Conservation (phyloP, 2,888 invertebrate species). For the Drosophila atripex region DNA sequence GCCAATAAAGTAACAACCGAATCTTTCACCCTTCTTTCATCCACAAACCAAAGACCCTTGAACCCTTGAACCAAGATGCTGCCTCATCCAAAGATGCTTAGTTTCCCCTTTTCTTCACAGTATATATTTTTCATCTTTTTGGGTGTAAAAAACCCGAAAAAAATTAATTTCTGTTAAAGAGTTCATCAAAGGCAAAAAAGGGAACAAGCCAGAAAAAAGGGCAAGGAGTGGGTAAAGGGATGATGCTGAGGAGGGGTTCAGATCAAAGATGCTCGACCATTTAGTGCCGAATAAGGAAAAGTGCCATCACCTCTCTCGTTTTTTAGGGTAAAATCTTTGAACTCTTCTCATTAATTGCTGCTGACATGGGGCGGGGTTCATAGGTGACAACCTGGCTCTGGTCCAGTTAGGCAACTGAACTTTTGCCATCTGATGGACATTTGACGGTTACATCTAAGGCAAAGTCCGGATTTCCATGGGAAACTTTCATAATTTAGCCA, state of each 20-base stretch:
- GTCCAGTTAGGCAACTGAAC: slow-evolving; percentile 59
- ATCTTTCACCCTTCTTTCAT: slow-evolving; percentile 11
- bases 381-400: slow-evolving; percentile 64
- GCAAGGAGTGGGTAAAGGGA: slow-evolving; percentile 47
- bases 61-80: slow-evolving; percentile 32
- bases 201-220: slow-evolving; percentile 12
- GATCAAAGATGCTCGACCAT: slow-evolving; percentile 67
- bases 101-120: slow-evolving; percentile 31
- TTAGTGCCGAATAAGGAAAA: slow-evolving; percentile 15
- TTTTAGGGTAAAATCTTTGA: slow-evolving; percentile 55
- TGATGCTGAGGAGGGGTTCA: slow-evolving; percentile 35
- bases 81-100: slow-evolving; percentile 58
- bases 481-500: slow-evolving; percentile 21
- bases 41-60: slow-evolving; percentile 48
- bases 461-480: slow-evolving; percentile 17
- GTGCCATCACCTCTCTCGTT: slow-evolving; percentile 32
- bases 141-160: slow-evolving; percentile 47
- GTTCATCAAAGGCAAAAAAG: slow-evolving; percentile 43
- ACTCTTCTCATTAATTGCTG: slow-evolving; percentile 73
- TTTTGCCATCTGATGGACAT: slow-evolving; percentile 57
- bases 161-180: slow-evolving; percentile 64
- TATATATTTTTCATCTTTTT: slow-evolving; percentile 29
- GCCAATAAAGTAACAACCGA: slow-evolving; percentile 55
- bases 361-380: slow-evolving; percentile 55
- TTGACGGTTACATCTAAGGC: slow-evolving; percentile 68